Evolutionary conservation across 2,113 vertebrate species (phyloP).

Genomic region (Cyprinus carpio): DNA sequence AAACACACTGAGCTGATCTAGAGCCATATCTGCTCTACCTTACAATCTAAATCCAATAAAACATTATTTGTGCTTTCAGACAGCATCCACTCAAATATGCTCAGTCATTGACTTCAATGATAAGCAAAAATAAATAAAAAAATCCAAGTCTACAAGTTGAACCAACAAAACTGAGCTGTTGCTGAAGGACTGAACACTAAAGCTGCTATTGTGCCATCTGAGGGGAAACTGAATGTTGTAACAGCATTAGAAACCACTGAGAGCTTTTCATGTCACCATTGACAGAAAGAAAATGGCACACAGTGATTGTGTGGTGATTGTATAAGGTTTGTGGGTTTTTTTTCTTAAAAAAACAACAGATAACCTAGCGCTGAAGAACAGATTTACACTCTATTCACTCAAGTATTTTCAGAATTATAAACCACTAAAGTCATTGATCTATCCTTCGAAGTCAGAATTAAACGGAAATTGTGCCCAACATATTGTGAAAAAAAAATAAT

Average conservation of each 20-base stretch:
- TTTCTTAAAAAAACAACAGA: not conserved
- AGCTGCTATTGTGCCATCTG: conserved; percentile 11
- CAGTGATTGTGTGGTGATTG: not conserved
- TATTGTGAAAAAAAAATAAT: not conserved
- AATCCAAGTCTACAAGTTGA: not conserved
- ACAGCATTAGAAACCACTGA: not conserved
- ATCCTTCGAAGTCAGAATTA: not conserved
- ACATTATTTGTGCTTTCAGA: conserved; percentile 10
- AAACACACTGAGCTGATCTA: not conserved
- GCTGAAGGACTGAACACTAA: not conserved
- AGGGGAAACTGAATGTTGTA: conserved; percentile 6
- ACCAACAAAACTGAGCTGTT: conserved; percentile 7
- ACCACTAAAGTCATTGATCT: not conserved
- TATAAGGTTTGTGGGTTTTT: not conserved
- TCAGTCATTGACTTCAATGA: conserved; percentile 1
- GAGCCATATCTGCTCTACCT: not conserved
- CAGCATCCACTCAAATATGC: conserved; percentile 9
- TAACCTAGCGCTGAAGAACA: not conserved
- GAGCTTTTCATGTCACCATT: conserved; percentile 8
- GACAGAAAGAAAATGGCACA: not conserved
- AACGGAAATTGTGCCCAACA: not conserved
- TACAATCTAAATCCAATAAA: not conserved
- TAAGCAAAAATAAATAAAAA: not conserved
- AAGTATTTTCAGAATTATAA: not conserved
- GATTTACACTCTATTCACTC: not conserved